Conservation (phyloP, 2,797 vertebrate genomes). For the Centroberyx gerrardi region DNA sequence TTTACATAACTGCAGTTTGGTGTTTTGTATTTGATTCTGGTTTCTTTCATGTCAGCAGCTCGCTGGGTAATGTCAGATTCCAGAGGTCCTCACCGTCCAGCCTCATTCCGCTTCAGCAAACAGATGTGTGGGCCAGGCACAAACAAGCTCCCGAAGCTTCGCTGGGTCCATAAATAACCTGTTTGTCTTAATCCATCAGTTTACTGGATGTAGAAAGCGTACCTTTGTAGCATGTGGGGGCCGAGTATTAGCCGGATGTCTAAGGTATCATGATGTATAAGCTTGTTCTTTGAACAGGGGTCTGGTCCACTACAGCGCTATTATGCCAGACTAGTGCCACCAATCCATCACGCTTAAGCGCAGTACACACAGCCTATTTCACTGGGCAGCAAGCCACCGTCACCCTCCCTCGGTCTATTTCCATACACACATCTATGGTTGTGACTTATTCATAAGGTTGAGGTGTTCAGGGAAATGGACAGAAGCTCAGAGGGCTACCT, state of each 20-base stretch:
- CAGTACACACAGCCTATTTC: constrained; percentile 67
- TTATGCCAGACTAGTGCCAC: constrained; percentile 76
- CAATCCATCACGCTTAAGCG: constrained; percentile 79
- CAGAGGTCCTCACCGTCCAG: constrained; percentile 68
- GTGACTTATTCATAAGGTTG: constrained; percentile 67
- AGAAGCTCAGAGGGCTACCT: constrained; percentile 35
- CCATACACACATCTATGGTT: constrained; percentile 69
- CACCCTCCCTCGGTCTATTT: constrained; percentile 65
- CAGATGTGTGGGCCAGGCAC: constrained; percentile 77
- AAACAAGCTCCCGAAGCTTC: constrained; percentile 70
- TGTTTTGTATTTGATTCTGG: constrained; percentile 57
- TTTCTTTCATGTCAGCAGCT: constrained; percentile 62
- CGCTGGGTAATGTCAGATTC: constrained; percentile 52
- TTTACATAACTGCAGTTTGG: constrained; percentile 64
- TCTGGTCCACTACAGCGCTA: constrained; percentile 72
- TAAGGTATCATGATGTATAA: constrained; percentile 80
- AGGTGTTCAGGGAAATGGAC: constrained; percentile 44
- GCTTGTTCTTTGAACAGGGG: constrained; percentile 73
- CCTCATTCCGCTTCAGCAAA: constrained; percentile 70
- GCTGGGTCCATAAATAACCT: constrained; percentile 78
- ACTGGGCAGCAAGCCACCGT: constrained; percentile 66
- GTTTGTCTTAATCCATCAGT: constrained; percentile 83
- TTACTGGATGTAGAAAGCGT: constrained; percentile 69
- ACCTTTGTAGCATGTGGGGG: constrained; percentile 62
- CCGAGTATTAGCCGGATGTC: constrained; percentile 63